These are phyloP conservation scores for Achroia grisella DNA, from an alignment of 1,140 invertebrate genomes.

Conservation along the genomic window DNA sequence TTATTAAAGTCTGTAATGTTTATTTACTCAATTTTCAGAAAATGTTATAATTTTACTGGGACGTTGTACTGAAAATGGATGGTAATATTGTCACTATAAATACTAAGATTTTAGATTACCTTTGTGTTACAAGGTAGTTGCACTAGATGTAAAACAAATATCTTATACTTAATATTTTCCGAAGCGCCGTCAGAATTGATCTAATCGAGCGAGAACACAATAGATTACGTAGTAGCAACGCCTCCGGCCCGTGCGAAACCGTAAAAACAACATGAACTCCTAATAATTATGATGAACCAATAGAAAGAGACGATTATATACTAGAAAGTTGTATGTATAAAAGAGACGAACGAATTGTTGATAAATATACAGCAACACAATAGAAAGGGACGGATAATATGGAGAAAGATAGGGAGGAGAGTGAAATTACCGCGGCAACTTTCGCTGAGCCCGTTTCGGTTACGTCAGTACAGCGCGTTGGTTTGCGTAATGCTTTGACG, in stretches of 20 bases:
- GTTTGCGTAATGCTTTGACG: constrained; percentile 44
- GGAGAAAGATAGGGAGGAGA: constrained; percentile 56
- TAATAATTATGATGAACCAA: constrained; percentile 42
- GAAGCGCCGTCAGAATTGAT: neutral
- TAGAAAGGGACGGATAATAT: constrained; percentile 24
- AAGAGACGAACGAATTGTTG: constrained; percentile 25
- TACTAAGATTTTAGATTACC: too few species aligned
- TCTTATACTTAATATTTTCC: neutral
- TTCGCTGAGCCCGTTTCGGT: constrained; percentile 67
- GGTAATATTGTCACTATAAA: too few species aligned
- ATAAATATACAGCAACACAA: neutral
- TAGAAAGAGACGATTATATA: constrained; percentile 31
- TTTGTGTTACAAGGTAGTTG: too few species aligned
- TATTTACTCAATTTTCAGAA: too few species aligned
- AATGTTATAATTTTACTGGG: too few species aligned
- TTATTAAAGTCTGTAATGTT: too few species aligned
- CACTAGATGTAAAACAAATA: too few species aligned
- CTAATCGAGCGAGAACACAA: constrained; percentile 42
- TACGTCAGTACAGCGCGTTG: constrained; percentile 48
- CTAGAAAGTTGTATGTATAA: constrained; percentile 18
- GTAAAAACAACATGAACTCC: constrained; percentile 40
- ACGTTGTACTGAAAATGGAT: too few species aligned
- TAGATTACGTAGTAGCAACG: constrained; percentile 47
- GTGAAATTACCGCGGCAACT: constrained; percentile 65
- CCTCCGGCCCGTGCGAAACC: constrained; percentile 47